phyloP scores from a whole-genome alignment of 2,797 vertebrate genomes.

The Sebastolobus altivelis region DNA sequence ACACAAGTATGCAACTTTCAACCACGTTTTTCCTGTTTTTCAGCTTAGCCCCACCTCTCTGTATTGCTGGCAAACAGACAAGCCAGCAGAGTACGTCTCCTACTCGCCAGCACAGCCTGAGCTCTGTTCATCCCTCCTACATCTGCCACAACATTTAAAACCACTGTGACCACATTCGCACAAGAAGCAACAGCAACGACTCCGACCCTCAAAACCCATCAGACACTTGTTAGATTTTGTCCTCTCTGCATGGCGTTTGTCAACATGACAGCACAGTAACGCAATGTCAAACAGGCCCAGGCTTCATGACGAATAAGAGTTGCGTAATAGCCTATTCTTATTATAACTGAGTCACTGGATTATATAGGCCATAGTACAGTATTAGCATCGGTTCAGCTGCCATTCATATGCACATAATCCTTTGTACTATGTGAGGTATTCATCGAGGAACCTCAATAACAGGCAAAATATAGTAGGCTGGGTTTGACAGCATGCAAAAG shows the following conservation, averaged over 20 bases:
- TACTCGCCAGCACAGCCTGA: constrained; percentile 45
- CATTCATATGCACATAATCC: neutral
- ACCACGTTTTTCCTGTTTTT: constrained; percentile 54
- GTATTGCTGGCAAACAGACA: constrained; percentile 25
- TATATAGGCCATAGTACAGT: constrained; percentile 29
- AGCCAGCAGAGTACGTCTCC: constrained; percentile 29
- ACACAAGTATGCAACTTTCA: neutral
- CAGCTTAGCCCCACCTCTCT: constrained; percentile 51
- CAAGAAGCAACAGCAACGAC: neutral
- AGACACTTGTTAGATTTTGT: neutral
- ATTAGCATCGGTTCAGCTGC: constrained; percentile 19
- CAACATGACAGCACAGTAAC: constrained; percentile 28
- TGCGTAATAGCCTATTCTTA: constrained; percentile 40
- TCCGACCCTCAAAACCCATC: neutral
- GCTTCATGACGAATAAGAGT: constrained; percentile 24
- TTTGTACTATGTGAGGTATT: neutral
- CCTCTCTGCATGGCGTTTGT: neutral
- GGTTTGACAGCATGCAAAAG: neutral
- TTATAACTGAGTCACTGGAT: constrained; percentile 44
- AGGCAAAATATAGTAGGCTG: neutral
- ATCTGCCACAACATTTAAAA: constrained; percentile 53
- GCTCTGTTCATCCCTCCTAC: constrained; percentile 55
- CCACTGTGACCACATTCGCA: constrained; percentile 27
- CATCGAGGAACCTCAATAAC: neutral
- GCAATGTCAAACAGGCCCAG: neutral